Base-by-base conservation (phyloP, 2,888 invertebrate genomes). In the Ashinkailepas kermadecensis region DNA sequence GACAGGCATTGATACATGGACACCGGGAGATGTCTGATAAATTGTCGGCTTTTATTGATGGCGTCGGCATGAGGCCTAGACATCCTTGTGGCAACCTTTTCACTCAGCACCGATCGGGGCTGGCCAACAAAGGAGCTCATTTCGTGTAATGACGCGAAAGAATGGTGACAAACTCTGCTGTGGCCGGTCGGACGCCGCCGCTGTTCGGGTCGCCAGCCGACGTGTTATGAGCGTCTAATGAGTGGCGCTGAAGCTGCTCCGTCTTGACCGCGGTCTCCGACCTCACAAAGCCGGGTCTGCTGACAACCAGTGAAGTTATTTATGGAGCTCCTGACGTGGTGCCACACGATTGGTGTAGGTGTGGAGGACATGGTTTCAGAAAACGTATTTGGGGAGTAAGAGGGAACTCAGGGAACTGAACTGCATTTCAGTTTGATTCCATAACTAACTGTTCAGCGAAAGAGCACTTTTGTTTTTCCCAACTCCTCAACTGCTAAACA, bases 1-100 rank as follows among this genome's bases (percentile, higher is more conserved):
- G 54, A 18, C 39, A 12, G 54, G 74, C 74, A 39, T 74, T 74
- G 74, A 74, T 54, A 74, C 54, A 54, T 74, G 74, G 25, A 67
- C 67, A 25, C 67, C 39, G 54, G 54, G 74, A 67, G 74, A 18
- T 74, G 74, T 39, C 74, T 74, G 74, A 74, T 74, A 74, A 74
- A 74, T 74, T 74, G 74, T 74, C 54, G 39, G 54, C 74, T 74
- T 74, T 74, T 74, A 74, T 74, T 74, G 39, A 54, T 18, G 74
- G 74, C 15, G 74, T 7, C 39, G 39, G 54, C 13, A 13, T 74
- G 74, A 65, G 65, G 65, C 39, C 74, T 54, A 18, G 74, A 1
- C 9, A 54, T 15, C 12, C 74, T 54, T 54, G 54, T 74, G 18
- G 74, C 74, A 74, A 74, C 74, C 74, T 74, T 39, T 74, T 74